Evolutionary conservation across 92 coral and sea anemone species (phyloP).

Genomic region (Zoanthus sociatus): DNA sequence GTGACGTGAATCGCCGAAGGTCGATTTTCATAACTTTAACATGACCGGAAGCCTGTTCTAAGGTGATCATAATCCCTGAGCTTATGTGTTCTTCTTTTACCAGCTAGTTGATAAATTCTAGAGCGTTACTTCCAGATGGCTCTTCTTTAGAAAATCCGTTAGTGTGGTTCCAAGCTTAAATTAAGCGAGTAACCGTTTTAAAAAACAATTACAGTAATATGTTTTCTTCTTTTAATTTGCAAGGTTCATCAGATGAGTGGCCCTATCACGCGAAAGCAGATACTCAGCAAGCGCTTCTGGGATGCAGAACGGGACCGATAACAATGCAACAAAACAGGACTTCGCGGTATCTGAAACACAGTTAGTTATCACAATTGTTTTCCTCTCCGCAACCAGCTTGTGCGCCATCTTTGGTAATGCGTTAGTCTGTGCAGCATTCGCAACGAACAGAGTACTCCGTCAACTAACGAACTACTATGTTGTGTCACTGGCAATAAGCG

Average conservation of each 20-base stretch:
- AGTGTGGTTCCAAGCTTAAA: constrained; percentile 9
- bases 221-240: constrained; percentile 2
- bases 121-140: not conserved
- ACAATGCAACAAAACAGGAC: not conserved
- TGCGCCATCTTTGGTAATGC: constrained; percentile 86
- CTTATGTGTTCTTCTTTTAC: not conserved
- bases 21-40: not conserved
- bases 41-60: not conserved
- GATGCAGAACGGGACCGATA: constrained; percentile 19
- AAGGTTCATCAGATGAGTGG: constrained; percentile 17
- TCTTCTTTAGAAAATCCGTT: not conserved
- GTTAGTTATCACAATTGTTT: constrained; percentile 63
- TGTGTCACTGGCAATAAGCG: constrained; percentile 87
- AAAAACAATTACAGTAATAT: constrained; percentile 9
- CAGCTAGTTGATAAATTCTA: not conserved
- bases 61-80: not conserved
- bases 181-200: not conserved
- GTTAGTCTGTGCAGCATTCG: constrained; percentile 83
- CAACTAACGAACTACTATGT: constrained; percentile 86
- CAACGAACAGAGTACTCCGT: constrained; percentile 82
- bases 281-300: not conserved
- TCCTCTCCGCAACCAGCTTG: constrained; percentile 66
- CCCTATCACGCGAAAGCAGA: constrained; percentile 14
- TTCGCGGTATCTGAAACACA: constrained; percentile 23
- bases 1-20: constrained; percentile 33